Percentiles rank a stretch among this genome's conserved stretches.
These are phyloP conservation scores for Lontra canadensis DNA, from an alignment of 2,113 vertebrate genomes.

Conservation along the genomic window DNA sequence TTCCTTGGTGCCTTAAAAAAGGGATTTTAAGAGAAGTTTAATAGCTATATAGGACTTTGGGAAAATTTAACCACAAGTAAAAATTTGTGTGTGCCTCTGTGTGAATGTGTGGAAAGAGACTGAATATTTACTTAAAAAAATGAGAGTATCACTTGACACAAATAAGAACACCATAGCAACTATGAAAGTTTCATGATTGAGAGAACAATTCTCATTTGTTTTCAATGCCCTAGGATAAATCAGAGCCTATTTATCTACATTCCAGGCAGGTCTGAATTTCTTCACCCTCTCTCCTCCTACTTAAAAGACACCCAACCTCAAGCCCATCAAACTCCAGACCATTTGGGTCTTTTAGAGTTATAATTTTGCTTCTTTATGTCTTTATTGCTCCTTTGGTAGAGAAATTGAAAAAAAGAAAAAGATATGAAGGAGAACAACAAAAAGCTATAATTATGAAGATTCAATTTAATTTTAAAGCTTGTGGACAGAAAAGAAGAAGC, in stretches of 20 bases:
- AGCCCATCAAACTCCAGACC: slow-evolving; percentile 75
- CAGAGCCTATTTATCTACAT: slow-evolving; percentile 49
- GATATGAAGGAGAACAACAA: slow-evolving; percentile 87
- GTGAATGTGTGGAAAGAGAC: background rate
- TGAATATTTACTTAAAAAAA: slow-evolving; percentile 21
- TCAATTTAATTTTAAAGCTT: slow-evolving; percentile 89
- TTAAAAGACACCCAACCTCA: slow-evolving; percentile 73
- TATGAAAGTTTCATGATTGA: slow-evolving; percentile 28
- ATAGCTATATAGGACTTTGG: background rate
- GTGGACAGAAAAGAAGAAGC: slow-evolving; percentile 86
- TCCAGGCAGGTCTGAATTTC: slow-evolving; percentile 42
- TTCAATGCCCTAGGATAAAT: slow-evolving; percentile 37
- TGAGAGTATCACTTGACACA: background rate
- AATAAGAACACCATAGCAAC: background rate
- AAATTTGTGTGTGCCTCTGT: background rate
- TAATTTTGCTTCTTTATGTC: slow-evolving; percentile 88
- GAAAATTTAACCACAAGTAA: background rate
- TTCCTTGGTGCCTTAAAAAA: background rate
- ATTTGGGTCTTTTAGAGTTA: slow-evolving; percentile 84
- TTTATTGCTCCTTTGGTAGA: slow-evolving; percentile 90
- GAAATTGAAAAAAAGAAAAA: slow-evolving; percentile 87
- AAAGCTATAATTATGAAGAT: slow-evolving; percentile 90
- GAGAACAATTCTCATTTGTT: slow-evolving; percentile 54
- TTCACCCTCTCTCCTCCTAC: slow-evolving; percentile 70
- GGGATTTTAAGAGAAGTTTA: background rate